Evolutionary conservation across 2,888 invertebrate genomes (phyloP), one percentile per base, ranked within the genome.

Genomic region (Eupeodes latifasciatus): DNA sequence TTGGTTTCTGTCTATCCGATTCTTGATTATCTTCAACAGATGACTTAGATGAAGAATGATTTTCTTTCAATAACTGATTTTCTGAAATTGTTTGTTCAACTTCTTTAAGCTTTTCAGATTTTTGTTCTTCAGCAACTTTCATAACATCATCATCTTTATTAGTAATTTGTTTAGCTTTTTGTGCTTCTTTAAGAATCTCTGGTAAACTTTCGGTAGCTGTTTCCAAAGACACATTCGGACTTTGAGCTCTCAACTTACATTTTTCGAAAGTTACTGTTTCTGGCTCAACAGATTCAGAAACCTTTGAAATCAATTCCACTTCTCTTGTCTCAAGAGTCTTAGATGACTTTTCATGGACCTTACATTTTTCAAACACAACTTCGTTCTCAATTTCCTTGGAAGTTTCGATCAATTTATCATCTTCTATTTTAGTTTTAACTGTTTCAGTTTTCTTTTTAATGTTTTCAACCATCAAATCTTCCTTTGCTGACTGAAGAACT

Each of bases 321-420:
- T 55, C 19, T 40, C 44, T 19, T 19, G 47, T 27, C 12, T 71
- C 27, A 19, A n/a, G 9, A 1, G 11, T 0, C 9, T 14, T 3
- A 4, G 47, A 16, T 12, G 27, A 0, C 14, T 44, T 72, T n/a
- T 57, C 72, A 2, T 72, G 59, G n/a, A 72, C 12, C 34, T 59
- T 59, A 34, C 72, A 72, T 59, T 72, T 59, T 47, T 72, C 72
- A 5, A 72, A 72, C 47, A 59, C 5, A 11, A 72, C 14, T 59
- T 72, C 57, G 2, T 0, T 47, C n/a, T 59, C 47, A 47, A 72
- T 44, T 27, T 71, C 5, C 11, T 36, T 19, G 44, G 2, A 7
- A 34, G 11, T 5, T 11, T 71, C 49, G 1, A 40, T 7, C 0
- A 14, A 16, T 7, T 55, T 40, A 6, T 44, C 9, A 5, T 12